phyloP scores from a whole-genome alignment of 1,140 invertebrate species.

The honey bee (Apis mellifera) region DNA sequence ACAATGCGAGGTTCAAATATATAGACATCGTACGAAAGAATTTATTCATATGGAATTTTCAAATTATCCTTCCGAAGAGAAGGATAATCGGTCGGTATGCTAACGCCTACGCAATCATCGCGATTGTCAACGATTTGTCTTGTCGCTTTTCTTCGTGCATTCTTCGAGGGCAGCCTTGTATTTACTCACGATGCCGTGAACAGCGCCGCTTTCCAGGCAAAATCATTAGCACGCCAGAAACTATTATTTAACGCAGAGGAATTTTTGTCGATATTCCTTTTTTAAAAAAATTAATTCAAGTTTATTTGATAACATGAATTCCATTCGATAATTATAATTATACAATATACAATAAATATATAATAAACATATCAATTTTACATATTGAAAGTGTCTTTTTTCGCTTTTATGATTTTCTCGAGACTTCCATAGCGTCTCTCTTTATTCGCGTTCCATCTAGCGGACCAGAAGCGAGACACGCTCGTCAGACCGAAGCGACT shows the following conservation, averaged over 20 bases:
- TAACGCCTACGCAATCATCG: slow-evolving; percentile 27
- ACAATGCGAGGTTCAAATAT: background rate
- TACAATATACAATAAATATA: no score
- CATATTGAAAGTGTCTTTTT: background rate
- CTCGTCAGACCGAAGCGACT: background rate
- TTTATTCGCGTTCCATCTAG: slow-evolving; percentile 19
- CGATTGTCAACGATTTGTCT: slow-evolving; percentile 13
- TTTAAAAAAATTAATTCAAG: background rate
- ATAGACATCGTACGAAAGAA: background rate
- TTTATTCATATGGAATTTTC: background rate
- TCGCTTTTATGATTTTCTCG: slow-evolving; percentile 6
- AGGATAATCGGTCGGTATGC: background rate
- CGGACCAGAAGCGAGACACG: background rate
- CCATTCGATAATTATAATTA: no score
- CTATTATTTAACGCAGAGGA: background rate
- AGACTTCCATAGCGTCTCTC: background rate
- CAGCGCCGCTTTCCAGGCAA: background rate
- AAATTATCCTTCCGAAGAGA: background rate
- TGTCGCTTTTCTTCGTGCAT: slow-evolving; percentile 22
- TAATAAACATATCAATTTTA: no score
- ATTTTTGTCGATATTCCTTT: background rate
- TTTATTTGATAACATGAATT: no score
- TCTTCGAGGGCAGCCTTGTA: background rate
- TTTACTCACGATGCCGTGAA: background rate
- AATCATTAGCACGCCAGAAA: background rate